Conservation (phyloP, 2,797 vertebrate genomes). For the Dipus sagitta region DNA sequence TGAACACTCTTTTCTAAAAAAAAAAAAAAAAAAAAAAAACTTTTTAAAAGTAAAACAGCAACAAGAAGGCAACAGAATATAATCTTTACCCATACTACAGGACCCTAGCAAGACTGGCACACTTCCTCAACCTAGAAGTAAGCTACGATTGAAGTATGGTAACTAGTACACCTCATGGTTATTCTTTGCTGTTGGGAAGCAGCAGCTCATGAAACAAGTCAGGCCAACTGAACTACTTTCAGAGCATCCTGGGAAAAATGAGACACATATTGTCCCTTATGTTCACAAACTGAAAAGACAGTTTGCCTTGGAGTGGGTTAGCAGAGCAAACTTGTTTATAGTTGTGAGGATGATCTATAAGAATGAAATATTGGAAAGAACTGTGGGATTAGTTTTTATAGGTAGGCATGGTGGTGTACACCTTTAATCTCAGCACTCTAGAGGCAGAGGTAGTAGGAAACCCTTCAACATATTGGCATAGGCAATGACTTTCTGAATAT, state of each 20-base stretch:
- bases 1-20: too few species aligned
- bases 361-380: slow-evolving; percentile 17
- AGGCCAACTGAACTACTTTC: too few species aligned
- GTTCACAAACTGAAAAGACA: not conserved
- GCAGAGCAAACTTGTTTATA: not conserved
- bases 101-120: not conserved
- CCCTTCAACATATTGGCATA: too few species aligned
- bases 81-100: not conserved
- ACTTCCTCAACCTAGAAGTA: not conserved
- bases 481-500: too few species aligned
- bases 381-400: too few species aligned
- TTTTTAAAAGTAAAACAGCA: not conserved
- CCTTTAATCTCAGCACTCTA: too few species aligned
- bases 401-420: too few species aligned
- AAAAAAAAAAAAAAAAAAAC: too few species aligned
- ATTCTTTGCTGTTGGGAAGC: not conserved
- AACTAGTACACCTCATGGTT: not conserved
- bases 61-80: not conserved
- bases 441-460: too few species aligned
- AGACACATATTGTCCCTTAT: not conserved
- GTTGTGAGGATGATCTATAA: not conserved
- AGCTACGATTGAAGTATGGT: not conserved
- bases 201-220: not conserved
- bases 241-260: not conserved
- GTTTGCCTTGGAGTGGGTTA: not conserved